phyloP scores from a whole-genome alignment of 2,797 vertebrate genomes.

The Lepus oiostolus region DNA sequence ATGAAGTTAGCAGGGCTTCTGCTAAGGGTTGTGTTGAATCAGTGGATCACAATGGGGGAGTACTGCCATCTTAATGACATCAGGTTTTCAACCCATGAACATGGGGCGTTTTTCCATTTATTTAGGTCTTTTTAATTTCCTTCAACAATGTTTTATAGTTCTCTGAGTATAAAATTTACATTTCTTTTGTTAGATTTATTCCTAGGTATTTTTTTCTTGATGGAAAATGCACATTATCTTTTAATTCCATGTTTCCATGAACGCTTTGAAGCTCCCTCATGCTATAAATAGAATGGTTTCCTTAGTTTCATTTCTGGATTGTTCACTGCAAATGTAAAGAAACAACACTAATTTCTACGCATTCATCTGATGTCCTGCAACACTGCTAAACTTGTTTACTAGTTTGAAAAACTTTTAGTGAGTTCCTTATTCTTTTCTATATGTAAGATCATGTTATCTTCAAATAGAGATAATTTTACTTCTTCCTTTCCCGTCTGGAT shows the following conservation, averaged over 20 bases:
- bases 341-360: constrained; percentile 29
- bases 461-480: background rate
- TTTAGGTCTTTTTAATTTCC: background rate
- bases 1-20: background rate
- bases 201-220: constrained; percentile 31
- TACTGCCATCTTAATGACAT: background rate
- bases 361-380: background rate
- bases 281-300: background rate
- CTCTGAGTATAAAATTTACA: background rate
- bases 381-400: constrained; percentile 29
- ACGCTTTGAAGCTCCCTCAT: no score
- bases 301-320: constrained; percentile 2
- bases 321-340: background rate
- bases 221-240: background rate
- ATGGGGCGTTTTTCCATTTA: background rate
- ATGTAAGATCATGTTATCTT: background rate
- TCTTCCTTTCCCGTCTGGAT: background rate
- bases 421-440: background rate
- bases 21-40: background rate
- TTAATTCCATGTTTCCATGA: no score
- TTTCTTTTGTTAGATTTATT: constrained; percentile 51
- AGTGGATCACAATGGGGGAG: background rate
- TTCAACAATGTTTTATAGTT: constrained; percentile 16
- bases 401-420: background rate
- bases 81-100: background rate